Percentiles rank a stretch among this genome's conserved stretches.
These are phyloP conservation scores for Nannobrachium achirus DNA, from an alignment of 2,113 vertebrate species.

Conservation along the genomic window DNA sequence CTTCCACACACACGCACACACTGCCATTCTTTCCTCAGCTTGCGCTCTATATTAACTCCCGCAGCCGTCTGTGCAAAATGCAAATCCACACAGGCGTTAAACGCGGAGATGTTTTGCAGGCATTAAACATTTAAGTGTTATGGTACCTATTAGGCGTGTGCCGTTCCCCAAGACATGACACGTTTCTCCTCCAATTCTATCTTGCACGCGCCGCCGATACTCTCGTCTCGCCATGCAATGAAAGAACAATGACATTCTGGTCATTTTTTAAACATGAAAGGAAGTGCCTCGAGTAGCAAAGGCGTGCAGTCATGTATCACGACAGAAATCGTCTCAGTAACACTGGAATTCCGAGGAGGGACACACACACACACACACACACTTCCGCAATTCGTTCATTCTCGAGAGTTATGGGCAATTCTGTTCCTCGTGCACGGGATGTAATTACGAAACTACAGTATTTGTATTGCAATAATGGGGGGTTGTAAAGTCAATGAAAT, in stretches of 20 bases:
- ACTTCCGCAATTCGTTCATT: conserved; percentile 35
- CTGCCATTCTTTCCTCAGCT: conserved; percentile 1
- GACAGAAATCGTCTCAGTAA: not conserved
- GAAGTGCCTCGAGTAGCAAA: conserved; percentile 49
- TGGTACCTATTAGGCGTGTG: not conserved
- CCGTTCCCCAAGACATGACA: not conserved
- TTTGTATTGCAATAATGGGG: conserved; percentile 53
- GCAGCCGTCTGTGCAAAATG: too few relatives aligned
- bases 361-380: conserved; percentile 33
- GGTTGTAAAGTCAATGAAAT: conserved; percentile 63
- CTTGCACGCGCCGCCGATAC: not conserved
- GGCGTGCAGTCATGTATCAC: conserved; percentile 42
- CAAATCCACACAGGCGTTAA: too few relatives aligned
- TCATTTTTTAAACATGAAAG: conserved; percentile 51
- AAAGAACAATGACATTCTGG: conserved; percentile 62
- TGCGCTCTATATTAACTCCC: not conserved
- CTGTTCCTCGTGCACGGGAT: conserved; percentile 53
- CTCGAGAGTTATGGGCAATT: conserved; percentile 45
- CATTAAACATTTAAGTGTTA: not conserved
- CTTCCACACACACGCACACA: not conserved
- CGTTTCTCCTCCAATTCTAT: not conserved
- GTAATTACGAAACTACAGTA: conserved; percentile 45
- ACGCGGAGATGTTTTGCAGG: not conserved
- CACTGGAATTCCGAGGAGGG: conserved; percentile 50
- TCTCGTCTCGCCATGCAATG: conserved; percentile 22